Evolutionary conservation across 1,140 invertebrate genomes (phyloP), one percentile per base, ranked within the genome.

Genomic region (Pseudomyrmex concolor): DNA sequence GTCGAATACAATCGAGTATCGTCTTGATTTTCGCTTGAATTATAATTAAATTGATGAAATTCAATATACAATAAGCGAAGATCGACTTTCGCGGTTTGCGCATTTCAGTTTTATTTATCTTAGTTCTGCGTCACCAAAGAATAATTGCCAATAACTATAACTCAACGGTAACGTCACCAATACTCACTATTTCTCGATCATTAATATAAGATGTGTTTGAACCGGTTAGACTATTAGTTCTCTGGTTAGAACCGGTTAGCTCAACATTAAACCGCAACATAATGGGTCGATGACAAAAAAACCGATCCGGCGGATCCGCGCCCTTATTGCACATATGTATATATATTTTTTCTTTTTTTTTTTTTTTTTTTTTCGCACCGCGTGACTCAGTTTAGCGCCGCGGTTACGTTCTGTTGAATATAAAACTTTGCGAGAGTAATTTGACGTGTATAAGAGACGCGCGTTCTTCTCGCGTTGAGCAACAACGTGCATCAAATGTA

Each of bases 171-270:
- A 59, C 50, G 22, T 76, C 34, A 45, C 55, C 55, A 71, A 68
- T 57, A 59, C 19, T 25, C 51, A 71, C 57, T 25, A 70, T 48
- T 74, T 5, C 48, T 86, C 50, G 45, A 80, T 87, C 55, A 59
- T 86, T 78, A 74, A 83, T 83, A 62, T 84, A 48, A 63, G 67
- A 76, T 66, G 60, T 85, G 13, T 57, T 83, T n/a, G 2, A 59
- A 60, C 43, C 12, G 54, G 54, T 60, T 71, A 17, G 43, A 59
- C 22, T 50, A 34, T 59, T 68, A 70, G 4, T 15, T 66, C 2
- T 60, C 84, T 71, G 43, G 84, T n/a, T 83, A 68, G 13, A 86
- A 86, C 86, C 54, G 60, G 73, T 83, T 78, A 45, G 17, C 55
- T 66, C 34, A 13, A 82, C 59, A 51, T 74, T 13, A 22, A 55